Evolutionary conservation across 2,888 invertebrate species (phyloP).

Genomic region (Tridacna gigas): DNA sequence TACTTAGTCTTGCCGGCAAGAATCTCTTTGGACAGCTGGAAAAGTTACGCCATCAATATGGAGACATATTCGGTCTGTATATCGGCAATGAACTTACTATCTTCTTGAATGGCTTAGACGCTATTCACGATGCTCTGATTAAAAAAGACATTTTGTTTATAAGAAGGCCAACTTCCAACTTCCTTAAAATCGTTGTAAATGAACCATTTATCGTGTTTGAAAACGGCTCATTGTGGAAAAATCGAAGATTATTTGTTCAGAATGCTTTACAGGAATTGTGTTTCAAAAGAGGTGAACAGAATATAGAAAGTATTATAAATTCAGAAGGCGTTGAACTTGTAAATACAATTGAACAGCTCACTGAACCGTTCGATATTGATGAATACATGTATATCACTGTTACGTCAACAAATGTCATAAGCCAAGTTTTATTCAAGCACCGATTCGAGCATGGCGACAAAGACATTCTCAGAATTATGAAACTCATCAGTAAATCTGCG

Average conservation of each 20-base stretch:
- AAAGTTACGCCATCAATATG: conserved; percentile 39
- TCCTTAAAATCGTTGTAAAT: conserved; percentile 4
- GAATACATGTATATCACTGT: conserved; percentile 11
- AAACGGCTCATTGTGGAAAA: conserved; percentile 48
- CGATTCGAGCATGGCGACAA: conserved; percentile 27
- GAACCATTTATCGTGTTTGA: conserved; percentile 28
- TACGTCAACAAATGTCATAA: conserved; percentile 21
- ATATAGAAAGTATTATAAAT: conserved; percentile 38
- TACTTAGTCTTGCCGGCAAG: conserved; percentile 33
- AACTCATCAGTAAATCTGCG: background rate
- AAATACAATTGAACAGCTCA: background rate
- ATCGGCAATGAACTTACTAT: conserved; percentile 43
- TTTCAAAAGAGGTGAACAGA: conserved; percentile 30
- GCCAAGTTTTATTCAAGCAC: conserved; percentile 17
- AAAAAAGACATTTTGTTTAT: conserved; percentile 51
- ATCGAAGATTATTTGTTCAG: conserved; percentile 32
- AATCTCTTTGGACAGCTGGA: conserved; percentile 29
- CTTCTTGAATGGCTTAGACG: conserved; percentile 53
- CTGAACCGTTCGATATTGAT: conserved; percentile 33
- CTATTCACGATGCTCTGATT: conserved; percentile 49
- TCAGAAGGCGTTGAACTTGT: conserved; percentile 24
- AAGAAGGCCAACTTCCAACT: conserved; percentile 12
- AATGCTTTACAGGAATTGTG: conserved; percentile 39
- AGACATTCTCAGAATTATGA: background rate
- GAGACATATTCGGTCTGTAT: conserved; percentile 52